Percentiles rank a stretch among this genome's conserved stretches.
These are phyloP conservation scores for Andrena bicolor DNA, from an alignment of 2,888 invertebrate genomes.

Conservation along the genomic window DNA sequence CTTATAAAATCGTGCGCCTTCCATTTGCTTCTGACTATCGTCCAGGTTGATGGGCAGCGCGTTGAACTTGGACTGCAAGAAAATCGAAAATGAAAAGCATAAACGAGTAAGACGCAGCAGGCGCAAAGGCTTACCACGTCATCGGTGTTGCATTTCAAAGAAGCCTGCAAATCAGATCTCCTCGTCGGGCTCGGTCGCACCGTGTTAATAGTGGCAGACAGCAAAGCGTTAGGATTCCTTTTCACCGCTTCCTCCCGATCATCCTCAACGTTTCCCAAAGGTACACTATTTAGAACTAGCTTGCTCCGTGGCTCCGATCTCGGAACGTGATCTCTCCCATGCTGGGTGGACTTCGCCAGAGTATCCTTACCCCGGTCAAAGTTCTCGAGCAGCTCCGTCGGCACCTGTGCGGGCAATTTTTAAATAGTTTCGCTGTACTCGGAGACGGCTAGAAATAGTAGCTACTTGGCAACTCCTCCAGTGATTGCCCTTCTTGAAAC, in stretches of 20 bases:
- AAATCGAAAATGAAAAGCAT: too few relatives aligned
- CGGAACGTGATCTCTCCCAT: background rate
- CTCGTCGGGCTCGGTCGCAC: background rate
- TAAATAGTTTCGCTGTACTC: too few relatives aligned
- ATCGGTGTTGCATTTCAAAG: constrained; percentile 2
- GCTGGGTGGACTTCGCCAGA: constrained; percentile 11
- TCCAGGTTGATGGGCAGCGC: background rate
- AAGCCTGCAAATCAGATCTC: background rate
- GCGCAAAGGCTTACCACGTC: background rate
- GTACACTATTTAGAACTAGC: background rate
- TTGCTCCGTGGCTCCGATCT: background rate
- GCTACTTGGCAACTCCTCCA: constrained; percentile 41
- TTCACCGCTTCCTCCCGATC: background rate
- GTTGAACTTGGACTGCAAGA: background rate
- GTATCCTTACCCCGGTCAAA: constrained; percentile 1
- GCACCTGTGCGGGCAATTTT: background rate
- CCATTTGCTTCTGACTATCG: constrained; percentile 16
- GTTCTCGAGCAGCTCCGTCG: background rate
- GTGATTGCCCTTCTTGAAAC: constrained; percentile 31
- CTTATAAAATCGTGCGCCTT: constrained; percentile 21
- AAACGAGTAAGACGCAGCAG: background rate
- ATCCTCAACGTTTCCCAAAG: background rate
- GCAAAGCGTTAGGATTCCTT: background rate
- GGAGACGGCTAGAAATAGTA: background rate
- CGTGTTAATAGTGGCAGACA: background rate